Base-by-base conservation (phyloP, 2,888 invertebrate species). In the Meteorus cinctellus region DNA sequence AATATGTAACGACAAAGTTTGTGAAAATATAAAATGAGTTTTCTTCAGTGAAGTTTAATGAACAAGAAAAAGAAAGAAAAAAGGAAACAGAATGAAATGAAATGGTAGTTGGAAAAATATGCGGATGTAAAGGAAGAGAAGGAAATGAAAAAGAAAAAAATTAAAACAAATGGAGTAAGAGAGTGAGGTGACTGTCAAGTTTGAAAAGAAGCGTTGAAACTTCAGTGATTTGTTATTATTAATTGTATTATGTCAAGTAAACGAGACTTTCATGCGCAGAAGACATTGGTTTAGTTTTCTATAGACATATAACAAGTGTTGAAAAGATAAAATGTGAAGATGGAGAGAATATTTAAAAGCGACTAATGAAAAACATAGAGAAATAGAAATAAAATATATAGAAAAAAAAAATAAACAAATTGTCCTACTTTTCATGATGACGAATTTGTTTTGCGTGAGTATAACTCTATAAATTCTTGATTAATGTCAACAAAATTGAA, bases 21-120 rank as follows among this genome's bases (percentile, higher is more conserved):
- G 27, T 59, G 16, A 19, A 59, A 41, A 62, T n/a, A 27, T 62
- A 62, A 62, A 72, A 62, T 41, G 36, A 72, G 62, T 72, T 77
- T 75, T 76, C 65, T 75, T 74, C 36, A 34, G 62, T 51, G 19
- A 8, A 63, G 19, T 14, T 71, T 34, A 5, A 36, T 34, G 19
- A 34, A n/a, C 12, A 36, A 36, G 24, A n/a, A 19, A 27, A 4
- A 19, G 16, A 19, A 36, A 5, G 19, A 24, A 4, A 5, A 19
- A 19, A 12, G 16, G 34, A 62, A n/a, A 14, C 29, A 16, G 41
- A 12, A 45, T 27, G 16, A 10, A 24, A 62, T 24, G 12, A 24
- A 62, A 63, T 27, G 36, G 27, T 29, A 48, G 55, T 2, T 1
- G n/a, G 19, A 19, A 8, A 55, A 55, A 55, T 55, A 55, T 55